A percentile compares a stretch with the other conserved stretches of the same genome.
These are phyloP conservation scores for Pangasianodon gigas DNA, from an alignment of 2,113 vertebrate species.

Conservation along the genomic window DNA sequence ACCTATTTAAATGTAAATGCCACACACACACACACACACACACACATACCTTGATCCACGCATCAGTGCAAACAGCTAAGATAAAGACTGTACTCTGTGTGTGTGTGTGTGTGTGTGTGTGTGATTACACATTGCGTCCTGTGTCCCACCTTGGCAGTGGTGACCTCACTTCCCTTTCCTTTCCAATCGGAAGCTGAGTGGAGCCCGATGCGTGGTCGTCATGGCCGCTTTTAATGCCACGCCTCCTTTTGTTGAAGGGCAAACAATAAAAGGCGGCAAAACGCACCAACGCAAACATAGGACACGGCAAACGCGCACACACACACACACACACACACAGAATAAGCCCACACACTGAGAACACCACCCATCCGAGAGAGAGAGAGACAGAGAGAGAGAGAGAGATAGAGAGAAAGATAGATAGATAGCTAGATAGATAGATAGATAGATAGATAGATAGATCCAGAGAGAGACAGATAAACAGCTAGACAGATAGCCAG, in stretches of 20 bases:
- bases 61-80: background rate
- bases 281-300: slow-evolving; percentile 18
- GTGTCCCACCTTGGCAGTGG: slow-evolving; percentile 22
- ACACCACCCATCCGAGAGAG: background rate
- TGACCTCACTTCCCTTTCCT: slow-evolving; percentile 49
- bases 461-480: background rate
- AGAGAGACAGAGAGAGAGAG: background rate
- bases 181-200: slow-evolving; percentile 34
- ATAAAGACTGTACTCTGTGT: background rate
- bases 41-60: background rate
- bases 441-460: background rate
- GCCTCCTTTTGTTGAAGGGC: slow-evolving; percentile 49
- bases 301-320: slow-evolving; percentile 26
- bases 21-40: slow-evolving; percentile 20
- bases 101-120: background rate
- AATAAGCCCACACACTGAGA: background rate
- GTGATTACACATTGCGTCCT: slow-evolving; percentile 21
- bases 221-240: slow-evolving; percentile 20
- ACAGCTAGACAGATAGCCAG: background rate
- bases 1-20: slow-evolving; percentile 50
- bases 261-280: slow-evolving; percentile 43
- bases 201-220: slow-evolving; percentile 2
- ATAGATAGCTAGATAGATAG: background rate
- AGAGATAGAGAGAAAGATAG: background rate
- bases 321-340: background rate